Percentiles rank a stretch among this genome's conserved stretches.
Conservation (phyloP, 2,113 vertebrate species). For the Australoheros scitulus region DNA sequence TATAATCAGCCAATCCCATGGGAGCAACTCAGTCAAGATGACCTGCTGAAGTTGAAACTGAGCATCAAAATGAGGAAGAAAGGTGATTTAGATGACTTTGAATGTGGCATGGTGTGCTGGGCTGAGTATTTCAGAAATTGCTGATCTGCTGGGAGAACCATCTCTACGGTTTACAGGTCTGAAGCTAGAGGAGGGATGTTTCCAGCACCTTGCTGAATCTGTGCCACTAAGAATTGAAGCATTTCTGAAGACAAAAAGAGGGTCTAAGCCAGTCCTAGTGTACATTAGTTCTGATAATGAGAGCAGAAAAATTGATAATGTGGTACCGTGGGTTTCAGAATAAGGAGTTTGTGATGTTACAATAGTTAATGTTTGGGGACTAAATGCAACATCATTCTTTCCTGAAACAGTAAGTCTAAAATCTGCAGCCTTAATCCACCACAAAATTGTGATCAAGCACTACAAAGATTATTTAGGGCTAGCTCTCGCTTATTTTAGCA, state of each 20-base stretch:
- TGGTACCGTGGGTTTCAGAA: not conserved
- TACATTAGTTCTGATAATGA: not conserved
- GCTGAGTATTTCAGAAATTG: not conserved
- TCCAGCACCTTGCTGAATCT: not conserved
- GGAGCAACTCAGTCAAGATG: not conserved
- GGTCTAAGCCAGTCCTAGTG: not conserved
- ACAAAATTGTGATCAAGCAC: not conserved
- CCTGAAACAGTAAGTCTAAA: not conserved
- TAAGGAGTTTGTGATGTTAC: not conserved
- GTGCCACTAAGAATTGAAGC: not conserved
- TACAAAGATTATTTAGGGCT: not conserved
- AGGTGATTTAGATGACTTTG: no score
- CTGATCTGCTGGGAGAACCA: not conserved
- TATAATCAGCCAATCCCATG: not conserved
- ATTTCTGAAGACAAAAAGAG: not conserved
- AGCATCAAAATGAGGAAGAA: not conserved
- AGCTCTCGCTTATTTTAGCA: not conserved
- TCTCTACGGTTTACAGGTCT: no score
- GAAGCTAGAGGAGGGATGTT: no score
- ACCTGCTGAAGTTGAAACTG: not conserved
- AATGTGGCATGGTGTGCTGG: not conserved
- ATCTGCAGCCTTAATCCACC: not conserved
- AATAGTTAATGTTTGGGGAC: not conserved
- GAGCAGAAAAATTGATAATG: not conserved
- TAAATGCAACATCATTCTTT: not conserved